Evolutionary conservation across 2,797 vertebrate species (phyloP).

Genomic region (Synaphobranchus kaupii): DNA sequence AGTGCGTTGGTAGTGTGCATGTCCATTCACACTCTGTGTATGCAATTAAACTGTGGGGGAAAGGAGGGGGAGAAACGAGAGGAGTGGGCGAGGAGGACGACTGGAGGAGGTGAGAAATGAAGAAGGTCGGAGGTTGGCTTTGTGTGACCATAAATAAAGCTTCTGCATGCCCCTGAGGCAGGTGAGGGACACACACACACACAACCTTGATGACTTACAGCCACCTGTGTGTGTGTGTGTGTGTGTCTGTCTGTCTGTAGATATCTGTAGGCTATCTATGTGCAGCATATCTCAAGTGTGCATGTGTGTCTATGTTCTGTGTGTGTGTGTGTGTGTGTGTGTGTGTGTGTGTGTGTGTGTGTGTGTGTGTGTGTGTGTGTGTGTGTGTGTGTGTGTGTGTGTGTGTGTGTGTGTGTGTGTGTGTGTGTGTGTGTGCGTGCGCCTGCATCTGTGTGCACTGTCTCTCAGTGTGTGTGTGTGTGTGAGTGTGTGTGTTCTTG

Average conservation of each 20-base stretch:
- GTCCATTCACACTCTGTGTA: neutral
- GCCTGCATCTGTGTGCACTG: neutral
- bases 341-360: neutral
- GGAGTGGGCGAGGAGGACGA: constrained; percentile 19
- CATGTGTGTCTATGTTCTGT: neutral
- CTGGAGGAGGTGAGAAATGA: constrained; percentile 25
- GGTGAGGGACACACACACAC: neutral
- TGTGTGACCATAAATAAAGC: constrained; percentile 40
- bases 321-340: neutral
- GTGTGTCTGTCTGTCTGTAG: neutral
- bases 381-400: constrained; percentile 1
- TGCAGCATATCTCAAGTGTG: neutral
- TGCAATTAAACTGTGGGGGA: constrained; percentile 11
- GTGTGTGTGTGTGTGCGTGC: neutral
- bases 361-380: neutral
- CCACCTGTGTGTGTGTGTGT: neutral
- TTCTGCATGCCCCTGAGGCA: constrained; percentile 23
- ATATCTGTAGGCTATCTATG: neutral
- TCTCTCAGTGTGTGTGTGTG: neutral
- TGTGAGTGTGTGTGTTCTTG: neutral
- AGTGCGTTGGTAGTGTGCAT: neutral
- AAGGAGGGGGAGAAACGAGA: neutral
- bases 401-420: neutral
- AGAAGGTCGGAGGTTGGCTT: constrained; percentile 33
- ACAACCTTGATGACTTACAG: too few species aligned